A percentile compares a stretch with the other conserved stretches of the same genome.
phyloP scores from a whole-genome alignment of 2,113 vertebrate genomes.

The Nothocercus julius region DNA sequence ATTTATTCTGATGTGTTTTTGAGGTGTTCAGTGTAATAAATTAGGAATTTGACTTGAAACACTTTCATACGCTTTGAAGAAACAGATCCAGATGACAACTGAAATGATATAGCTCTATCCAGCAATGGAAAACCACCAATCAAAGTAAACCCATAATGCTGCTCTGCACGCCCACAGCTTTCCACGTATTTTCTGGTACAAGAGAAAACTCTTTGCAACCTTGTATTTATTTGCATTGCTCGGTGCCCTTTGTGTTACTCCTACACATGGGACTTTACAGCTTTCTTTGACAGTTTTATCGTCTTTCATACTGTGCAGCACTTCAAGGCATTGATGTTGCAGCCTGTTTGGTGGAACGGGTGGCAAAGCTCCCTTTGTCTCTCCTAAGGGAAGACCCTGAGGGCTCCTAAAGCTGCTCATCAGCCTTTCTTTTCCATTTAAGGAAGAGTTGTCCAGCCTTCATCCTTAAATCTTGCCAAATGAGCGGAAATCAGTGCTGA shows the following conservation, averaged over 20 bases:
- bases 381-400: not conserved
- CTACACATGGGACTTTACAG: conserved; percentile 36
- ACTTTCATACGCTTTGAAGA: not conserved
- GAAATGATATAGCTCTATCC: not conserved
- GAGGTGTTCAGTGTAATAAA: conserved; percentile 10
- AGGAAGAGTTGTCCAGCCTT: not conserved
- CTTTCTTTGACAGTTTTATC: conserved; percentile 45
- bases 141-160: not conserved
- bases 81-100: conserved; percentile 13
- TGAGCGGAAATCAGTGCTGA: not conserved
- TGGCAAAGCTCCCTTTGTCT: conserved; percentile 22
- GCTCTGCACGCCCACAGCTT: not conserved
- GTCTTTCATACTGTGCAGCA: not conserved
- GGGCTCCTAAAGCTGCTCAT: conserved; percentile 32
- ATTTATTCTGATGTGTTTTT: not conserved
- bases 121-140: not conserved
- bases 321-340: not conserved
- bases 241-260: conserved; percentile 21
- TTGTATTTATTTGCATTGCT: conserved; percentile 14
- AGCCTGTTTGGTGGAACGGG: not conserved
- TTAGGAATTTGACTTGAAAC: not conserved
- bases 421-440: conserved; percentile 9
- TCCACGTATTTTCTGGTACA: not conserved
- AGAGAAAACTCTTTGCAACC: conserved; percentile 1
- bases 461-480: conserved; percentile 23